Evolutionary conservation across 2,797 vertebrate genomes (phyloP), one percentile per base, ranked within the genome.

Genomic region (Myotis myotis): DNA sequence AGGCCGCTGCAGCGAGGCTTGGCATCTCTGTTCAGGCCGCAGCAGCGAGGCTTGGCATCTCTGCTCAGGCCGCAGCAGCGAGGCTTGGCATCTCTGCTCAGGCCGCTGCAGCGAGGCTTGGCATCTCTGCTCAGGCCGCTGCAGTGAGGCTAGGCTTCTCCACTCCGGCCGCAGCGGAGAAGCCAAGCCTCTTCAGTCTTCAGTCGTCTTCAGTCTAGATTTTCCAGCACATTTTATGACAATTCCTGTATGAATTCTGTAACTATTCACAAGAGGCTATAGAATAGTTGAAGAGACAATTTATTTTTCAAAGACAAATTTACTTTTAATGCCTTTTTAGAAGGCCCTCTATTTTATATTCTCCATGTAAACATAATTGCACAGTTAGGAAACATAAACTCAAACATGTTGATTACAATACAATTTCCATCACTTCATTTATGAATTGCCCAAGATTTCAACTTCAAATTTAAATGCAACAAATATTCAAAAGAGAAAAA

Each of bases 401-500:
- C 53, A 79, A 97, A 91, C 91, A 90, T 44, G 49, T n/a, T 96
- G 66, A 94, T 92, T 97, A 71, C 44, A 83, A 71, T 92, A 60
- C 12, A 57, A 64, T 74, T 96, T 96, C 49, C 13, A 95, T 91
- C 41, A 71, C 53, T 92, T 94, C n/a, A 87, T 87, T 57, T 64
- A 88, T 83, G 79, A 94, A 70, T 92, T 91, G 30, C 55, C 74
- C 19, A 53, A 81, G n/a, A 96, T 91, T 96, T 78, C 47, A 96
- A 75, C 71, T 94, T 91, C 44, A 87, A 91, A 44, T 86, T 92
- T 93, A 96, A 95, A 94, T 57, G 75, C 51, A 95, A 81, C n/a
- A 74, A 33, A 81, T 72, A 89, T 47, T 91, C 36, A 90, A 83
- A 87, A 80, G 66, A 76, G 71, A 75, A 13, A 81, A 15, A 47